These are phyloP conservation scores for Hymenopus coronatus DNA, from an alignment of 2,888 invertebrate genomes.

Conservation along the genomic window DNA sequence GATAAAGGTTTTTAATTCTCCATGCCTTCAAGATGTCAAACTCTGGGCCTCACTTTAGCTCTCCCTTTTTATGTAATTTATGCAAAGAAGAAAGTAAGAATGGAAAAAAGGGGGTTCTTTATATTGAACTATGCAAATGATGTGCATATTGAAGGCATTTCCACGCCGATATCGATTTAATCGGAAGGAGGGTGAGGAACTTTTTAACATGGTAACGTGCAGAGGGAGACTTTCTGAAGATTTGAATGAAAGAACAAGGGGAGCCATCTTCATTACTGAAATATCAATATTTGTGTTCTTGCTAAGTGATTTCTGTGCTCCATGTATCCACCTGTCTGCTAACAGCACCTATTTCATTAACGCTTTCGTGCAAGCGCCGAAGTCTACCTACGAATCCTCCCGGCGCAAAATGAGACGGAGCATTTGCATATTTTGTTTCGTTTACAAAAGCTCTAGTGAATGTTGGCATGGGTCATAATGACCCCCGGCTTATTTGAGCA, in stretches of 20 bases:
- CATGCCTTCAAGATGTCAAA: background rate
- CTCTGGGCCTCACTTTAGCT: background rate
- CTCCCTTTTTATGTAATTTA: background rate
- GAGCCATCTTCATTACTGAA: constrained; percentile 19
- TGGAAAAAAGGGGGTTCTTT: background rate
- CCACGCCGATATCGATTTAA: constrained; percentile 1
- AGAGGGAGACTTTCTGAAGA: background rate
- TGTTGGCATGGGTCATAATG: no score
- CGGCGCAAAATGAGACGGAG: no score
- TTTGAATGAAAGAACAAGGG: background rate
- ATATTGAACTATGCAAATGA: background rate
- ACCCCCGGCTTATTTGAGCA: no score
- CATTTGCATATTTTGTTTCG: no score
- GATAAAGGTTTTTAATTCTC: background rate
- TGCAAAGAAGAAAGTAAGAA: background rate
- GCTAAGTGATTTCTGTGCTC: background rate
- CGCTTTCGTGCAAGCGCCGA: no score
- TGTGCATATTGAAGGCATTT: background rate
- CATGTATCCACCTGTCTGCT: background rate
- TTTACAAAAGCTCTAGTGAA: no score
- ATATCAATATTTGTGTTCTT: constrained; percentile 22
- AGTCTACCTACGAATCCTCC: no score
- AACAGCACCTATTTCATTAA: background rate
- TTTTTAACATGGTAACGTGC: background rate
- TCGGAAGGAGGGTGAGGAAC: background rate